Evolutionary conservation across 2,888 invertebrate species (phyloP).

Genomic region (Aromia moschata): DNA sequence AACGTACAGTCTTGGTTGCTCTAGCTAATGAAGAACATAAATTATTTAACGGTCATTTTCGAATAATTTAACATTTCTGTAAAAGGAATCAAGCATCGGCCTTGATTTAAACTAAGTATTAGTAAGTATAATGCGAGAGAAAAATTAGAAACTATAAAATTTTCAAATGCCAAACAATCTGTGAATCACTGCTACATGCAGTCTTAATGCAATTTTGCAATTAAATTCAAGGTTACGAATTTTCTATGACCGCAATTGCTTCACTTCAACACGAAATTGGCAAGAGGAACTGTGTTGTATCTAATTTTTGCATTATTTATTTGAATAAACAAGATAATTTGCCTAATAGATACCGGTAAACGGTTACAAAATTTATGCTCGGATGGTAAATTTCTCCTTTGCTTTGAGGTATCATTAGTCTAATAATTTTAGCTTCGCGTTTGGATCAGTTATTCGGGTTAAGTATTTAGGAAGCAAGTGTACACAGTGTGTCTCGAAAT

Average conservation of each 20-base stretch:
- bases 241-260: slow-evolving; percentile 53
- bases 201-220: slow-evolving; percentile 54
- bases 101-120: slow-evolving; percentile 37
- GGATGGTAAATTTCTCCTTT: slow-evolving; percentile 35
- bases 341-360: slow-evolving; percentile 34
- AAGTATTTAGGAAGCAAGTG: slow-evolving; percentile 5
- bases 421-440: slow-evolving; percentile 23
- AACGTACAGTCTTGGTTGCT: slow-evolving; percentile 2
- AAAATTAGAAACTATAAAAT: slow-evolving; percentile 56
- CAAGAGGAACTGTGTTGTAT: slow-evolving; percentile 31
- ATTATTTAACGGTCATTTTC: slow-evolving; percentile 22
- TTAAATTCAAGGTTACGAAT: slow-evolving; percentile 57
- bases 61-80: slow-evolving; percentile 28
- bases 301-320: slow-evolving; percentile 29
- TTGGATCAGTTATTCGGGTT: slow-evolving; percentile 21
- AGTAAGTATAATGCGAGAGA: slow-evolving; percentile 41
- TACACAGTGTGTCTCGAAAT: too few species aligned
- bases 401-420: slow-evolving; percentile 32
- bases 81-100: slow-evolving; percentile 38
- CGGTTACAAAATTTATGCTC: slow-evolving; percentile 33
- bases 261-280: slow-evolving; percentile 36
- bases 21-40: slow-evolving; percentile 7
- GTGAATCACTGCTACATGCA: slow-evolving; percentile 50
- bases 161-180: slow-evolving; percentile 55
- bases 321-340: slow-evolving; percentile 32